Conservation (phyloP, 2,888 invertebrate species). For the Acleris holmiana region DNA sequence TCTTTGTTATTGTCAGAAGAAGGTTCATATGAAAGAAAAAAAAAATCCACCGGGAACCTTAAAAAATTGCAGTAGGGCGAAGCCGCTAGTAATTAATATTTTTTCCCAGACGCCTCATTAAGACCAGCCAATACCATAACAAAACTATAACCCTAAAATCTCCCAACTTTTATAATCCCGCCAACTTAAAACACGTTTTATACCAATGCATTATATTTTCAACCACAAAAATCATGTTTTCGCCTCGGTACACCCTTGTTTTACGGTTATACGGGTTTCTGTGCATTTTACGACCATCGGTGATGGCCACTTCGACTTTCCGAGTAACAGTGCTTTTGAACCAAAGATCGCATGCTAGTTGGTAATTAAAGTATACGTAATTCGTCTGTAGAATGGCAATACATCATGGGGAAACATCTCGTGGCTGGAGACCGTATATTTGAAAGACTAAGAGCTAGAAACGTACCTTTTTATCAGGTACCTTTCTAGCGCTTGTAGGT, state of each 20-base stretch:
- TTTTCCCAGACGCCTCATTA: conserved; percentile 9
- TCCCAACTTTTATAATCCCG: conserved; percentile 13
- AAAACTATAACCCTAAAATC: conserved; percentile 26
- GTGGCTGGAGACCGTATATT: conserved; percentile 18
- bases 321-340: conserved; percentile 64
- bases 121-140: not conserved
- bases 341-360: conserved; percentile 73
- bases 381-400: conserved; percentile 59
- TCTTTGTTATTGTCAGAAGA: too few species aligned
- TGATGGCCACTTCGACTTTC: conserved; percentile 64
- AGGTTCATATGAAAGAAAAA: too few species aligned
- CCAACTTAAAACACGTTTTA: conserved; percentile 43
- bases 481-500: not conserved
- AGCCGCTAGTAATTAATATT: not conserved
- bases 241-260: conserved; percentile 65
- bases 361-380: conserved; percentile 78
- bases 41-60: too few species aligned
- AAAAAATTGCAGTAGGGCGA: too few species aligned
- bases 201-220: conserved; percentile 44
- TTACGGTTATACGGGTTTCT: conserved; percentile 68
- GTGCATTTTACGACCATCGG: conserved; percentile 75
- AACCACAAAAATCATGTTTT: conserved; percentile 72
- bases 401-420: conserved; percentile 52
- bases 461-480: not conserved
- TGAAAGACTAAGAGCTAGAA: not conserved